Conservation (phyloP, 1,140 invertebrate genomes). For the Diuraphis noxia region DNA sequence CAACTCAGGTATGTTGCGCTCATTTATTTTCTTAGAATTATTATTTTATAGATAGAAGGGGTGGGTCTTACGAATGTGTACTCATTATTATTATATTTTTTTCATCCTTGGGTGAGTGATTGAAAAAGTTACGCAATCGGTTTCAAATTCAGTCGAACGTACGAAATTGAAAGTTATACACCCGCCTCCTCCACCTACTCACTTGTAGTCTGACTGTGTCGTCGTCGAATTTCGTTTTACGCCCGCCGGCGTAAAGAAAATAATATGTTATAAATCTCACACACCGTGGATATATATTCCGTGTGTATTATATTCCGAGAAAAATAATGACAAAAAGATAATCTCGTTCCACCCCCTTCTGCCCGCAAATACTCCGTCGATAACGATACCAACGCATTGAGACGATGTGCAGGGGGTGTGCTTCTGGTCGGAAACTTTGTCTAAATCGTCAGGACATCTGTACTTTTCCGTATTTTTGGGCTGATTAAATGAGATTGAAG, state of each 20-base stretch:
- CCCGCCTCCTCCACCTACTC: not conserved
- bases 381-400: not conserved
- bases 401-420: not conserved
- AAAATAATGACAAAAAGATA: conserved; percentile 41
- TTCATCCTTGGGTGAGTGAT: not conserved
- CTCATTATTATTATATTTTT: not conserved
- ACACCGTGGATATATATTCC: not conserved
- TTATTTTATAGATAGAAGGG: not conserved
- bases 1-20: conserved; percentile 71
- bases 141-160: conserved; percentile 36
- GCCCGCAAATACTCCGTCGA: not conserved
- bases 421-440: not conserved
- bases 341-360: not conserved
- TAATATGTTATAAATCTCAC: not conserved
- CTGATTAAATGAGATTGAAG: too few species aligned
- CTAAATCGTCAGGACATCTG: not conserved
- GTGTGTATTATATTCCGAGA: not conserved
- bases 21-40: not conserved
- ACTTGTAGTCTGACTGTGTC: not conserved
- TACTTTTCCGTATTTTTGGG: not conserved
- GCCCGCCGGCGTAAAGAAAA: conserved; percentile 21
- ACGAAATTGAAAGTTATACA: conserved; percentile 42
- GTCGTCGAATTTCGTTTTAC: conserved; percentile 33
- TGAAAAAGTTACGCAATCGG: conserved; percentile 49
- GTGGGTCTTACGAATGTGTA: not conserved